Base-by-base conservation (phyloP, 2,797 vertebrate genomes). In the Emydoidea blandingii region DNA sequence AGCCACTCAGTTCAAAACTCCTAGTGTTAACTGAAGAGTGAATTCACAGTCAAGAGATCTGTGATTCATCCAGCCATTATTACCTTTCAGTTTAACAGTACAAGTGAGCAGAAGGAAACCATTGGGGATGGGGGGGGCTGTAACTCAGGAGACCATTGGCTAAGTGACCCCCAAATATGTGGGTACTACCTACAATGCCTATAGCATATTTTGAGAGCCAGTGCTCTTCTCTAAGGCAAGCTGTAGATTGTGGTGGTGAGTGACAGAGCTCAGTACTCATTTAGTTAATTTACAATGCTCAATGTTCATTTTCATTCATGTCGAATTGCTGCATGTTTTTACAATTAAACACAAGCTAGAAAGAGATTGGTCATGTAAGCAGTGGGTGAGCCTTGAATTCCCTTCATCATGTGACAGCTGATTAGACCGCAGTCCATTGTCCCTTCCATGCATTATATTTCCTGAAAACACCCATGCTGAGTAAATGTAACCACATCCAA, bases 391-490 rank as follows among this genome's bases (percentile, higher is more conserved):
- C 83, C 62, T 47, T 83, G 34, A 92, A 95, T 59, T 85, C 56
- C 31, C 74, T 29, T 91, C 80, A 79, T 65, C 23, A 10, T 85
- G 84, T 2, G 2, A 81, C 83, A 90, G 79, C n/a, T 23, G 78
- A 62, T 41, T 53, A 81, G 25, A 59, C 79, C 87, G 94, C 1
- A 0, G 91, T 95, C 62, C 89, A 16, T 85, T 89, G 50, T 81
- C 81, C 88, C 82, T 84, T 81, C 54, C 53, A 9, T 29, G 76
- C 85, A 47, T 50, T 89, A 37, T 0, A 0, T 50, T 87, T 88
- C 41, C 52, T 37, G 50, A 85, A 92, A 91, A 94, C 84, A 74
- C 41, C 62, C 88, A 7, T 52, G 80, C 89, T 95, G 88, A 62
- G 91, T 81, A 93, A 94, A 72, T 3, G 11, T 76, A 90, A 81